Conservation (phyloP, 2,113 vertebrate genomes). For the Cynoglossus semilaevis region DNA sequence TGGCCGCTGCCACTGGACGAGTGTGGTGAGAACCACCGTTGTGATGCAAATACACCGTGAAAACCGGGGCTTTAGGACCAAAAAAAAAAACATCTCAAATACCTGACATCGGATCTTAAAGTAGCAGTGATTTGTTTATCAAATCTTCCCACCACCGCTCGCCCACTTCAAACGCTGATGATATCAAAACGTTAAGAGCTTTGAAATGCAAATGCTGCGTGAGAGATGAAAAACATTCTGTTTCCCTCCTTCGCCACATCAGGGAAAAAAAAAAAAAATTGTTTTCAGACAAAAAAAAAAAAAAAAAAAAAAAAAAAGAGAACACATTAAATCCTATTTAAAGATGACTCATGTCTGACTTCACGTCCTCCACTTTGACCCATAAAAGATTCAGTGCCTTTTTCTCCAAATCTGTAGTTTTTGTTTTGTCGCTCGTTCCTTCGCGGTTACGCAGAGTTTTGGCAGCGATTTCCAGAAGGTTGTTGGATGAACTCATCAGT, state of each 20-base stretch:
- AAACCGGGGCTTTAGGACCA: conserved; percentile 34
- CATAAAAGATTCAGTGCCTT: conserved; percentile 35
- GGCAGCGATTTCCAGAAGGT: background rate
- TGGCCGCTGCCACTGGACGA: conserved; percentile 46
- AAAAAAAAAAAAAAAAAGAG: conserved; percentile 58
- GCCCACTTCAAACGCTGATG: conserved; percentile 60
- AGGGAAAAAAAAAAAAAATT: conserved; percentile 46
- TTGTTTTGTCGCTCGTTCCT: background rate
- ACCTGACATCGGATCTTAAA: conserved; percentile 67
- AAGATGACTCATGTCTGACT: conserved; percentile 48
- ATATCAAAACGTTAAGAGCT: conserved; percentile 60
- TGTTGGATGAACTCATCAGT: background rate
- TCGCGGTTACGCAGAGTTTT: background rate
- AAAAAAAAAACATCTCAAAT: conserved; percentile 39
- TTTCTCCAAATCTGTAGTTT: conserved; percentile 4
- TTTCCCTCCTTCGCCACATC: conserved; percentile 43
- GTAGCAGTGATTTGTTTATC: conserved; percentile 64
- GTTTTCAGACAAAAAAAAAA: conserved; percentile 52
- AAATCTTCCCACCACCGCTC: conserved; percentile 61
- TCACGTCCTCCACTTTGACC: conserved; percentile 31
- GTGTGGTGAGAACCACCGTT: conserved; percentile 49
- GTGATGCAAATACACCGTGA: conserved; percentile 62
- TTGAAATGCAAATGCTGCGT: conserved; percentile 65
- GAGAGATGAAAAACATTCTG: conserved; percentile 54
- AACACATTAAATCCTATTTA: conserved; percentile 59